Base-by-base conservation (phyloP, 2,113 vertebrate genomes). In the Perognathus longimembris region DNA sequence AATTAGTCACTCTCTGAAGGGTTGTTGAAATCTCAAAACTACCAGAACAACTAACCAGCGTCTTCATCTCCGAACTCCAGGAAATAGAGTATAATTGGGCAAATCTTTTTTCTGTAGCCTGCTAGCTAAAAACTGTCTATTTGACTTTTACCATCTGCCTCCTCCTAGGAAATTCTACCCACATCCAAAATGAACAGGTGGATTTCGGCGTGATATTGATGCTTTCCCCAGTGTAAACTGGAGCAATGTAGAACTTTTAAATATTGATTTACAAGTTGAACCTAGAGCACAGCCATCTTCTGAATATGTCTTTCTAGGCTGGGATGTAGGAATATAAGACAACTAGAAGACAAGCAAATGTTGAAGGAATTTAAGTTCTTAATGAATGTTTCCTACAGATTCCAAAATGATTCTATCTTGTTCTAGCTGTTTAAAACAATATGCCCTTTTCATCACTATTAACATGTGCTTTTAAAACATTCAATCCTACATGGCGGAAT, bases 321-420 rank as follows among this genome's bases (percentile, higher is more conserved):
- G 63, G 78, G 32, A 64, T 83, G 66, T 50, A 77, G 70, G 14
- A 83, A n/a, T 78, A 61, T 64, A 40, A 89, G 64, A 71, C 63
- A 45, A 45, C n/a, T 78, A 77, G 64, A 50, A 95, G 95, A 91
- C 0, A 75, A 85, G 61, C 63, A 94, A 73, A 94, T 88, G 85
- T 89, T 67, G 69, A 92, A 80, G 45, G 67, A 83, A 74, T 91
- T 32, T 83, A 36, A 96, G 87, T 89, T 73, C 57, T 70, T 94
- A 87, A 84, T 85, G 66, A 97, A 42, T 26, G 5, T 91, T 89
- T 91, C 84, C 94, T 69, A 74, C 67, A 64, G 73, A 74, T 81
- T 91, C 82, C 71, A 50, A 61, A 91, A 74, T 88, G 88, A 88
- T 30, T 85, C 69, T 59, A 66, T 80, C 86, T 85, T 93, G 63